These are phyloP conservation scores for Falco punctatus DNA, from an alignment of 2,113 vertebrate genomes.

Conservation along the genomic window DNA sequence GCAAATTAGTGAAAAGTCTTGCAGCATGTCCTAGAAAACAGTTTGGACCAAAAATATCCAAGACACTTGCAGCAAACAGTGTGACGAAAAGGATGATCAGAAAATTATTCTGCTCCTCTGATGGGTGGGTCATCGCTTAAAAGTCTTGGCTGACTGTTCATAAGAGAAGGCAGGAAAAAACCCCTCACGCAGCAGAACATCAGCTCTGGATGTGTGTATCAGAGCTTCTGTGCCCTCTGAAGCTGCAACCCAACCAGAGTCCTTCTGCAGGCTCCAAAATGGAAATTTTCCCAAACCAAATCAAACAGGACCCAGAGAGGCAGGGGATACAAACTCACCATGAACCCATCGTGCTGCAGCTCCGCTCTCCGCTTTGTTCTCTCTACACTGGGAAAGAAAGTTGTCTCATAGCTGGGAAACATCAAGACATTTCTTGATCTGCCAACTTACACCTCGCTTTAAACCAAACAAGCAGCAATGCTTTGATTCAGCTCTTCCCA, in stretches of 20 bases:
- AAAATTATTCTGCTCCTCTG: not conserved
- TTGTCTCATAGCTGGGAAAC: not conserved
- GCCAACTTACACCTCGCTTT: too few relatives aligned
- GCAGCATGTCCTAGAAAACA: not conserved
- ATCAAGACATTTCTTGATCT: not conserved
- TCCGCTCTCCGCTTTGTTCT: not conserved
- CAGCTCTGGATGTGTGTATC: not conserved
- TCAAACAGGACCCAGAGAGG: too few relatives aligned
- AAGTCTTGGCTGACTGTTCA: not conserved
- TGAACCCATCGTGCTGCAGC: not conserved
- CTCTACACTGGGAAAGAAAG: not conserved
- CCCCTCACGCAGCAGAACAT: not conserved
- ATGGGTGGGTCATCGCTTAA: not conserved
- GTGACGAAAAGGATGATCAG: not conserved
- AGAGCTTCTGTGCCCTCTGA: not conserved
- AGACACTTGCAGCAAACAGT: not conserved
- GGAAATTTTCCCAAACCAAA: not conserved
- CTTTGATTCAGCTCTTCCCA: not conserved
- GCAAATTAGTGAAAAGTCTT: not conserved
- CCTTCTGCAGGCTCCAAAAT: not conserved
- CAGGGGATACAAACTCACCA: not conserved
- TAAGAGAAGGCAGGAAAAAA: not conserved
- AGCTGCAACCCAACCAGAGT: not conserved
- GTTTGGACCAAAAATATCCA: not conserved
- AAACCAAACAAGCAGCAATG: not conserved